These are phyloP conservation scores for Lycaena phlaeas DNA, from an alignment of 2,888 invertebrate genomes.

Conservation along the genomic window DNA sequence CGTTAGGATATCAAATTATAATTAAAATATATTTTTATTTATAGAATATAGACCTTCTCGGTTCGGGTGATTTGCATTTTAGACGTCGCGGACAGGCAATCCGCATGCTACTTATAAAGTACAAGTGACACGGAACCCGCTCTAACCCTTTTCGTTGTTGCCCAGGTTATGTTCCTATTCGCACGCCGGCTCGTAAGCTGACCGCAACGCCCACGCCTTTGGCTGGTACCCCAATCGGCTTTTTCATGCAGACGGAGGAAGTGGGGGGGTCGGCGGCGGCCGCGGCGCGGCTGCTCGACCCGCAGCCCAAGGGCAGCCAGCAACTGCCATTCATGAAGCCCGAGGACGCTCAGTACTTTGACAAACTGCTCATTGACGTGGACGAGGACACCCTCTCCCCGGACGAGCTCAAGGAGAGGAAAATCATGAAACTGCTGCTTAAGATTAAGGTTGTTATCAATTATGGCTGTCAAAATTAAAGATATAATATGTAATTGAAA, in stretches of 20 bases:
- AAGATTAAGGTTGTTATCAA: slow-evolving; percentile 98
- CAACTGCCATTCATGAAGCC: slow-evolving; percentile 99
- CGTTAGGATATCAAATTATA: too few relatives aligned
- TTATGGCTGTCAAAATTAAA: too few relatives aligned
- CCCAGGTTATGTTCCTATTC: slow-evolving; percentile 91
- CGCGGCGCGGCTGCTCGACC: slow-evolving; percentile 88
- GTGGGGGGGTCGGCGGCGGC: slow-evolving; percentile 85
- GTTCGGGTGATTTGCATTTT: too few relatives aligned
- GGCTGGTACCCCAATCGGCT: slow-evolving; percentile 91
- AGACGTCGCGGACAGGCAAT: background rate
- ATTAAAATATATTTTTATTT: too few relatives aligned
- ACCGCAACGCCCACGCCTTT: slow-evolving; percentile 99
- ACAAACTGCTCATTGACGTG: slow-evolving; percentile 97
- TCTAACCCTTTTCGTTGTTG: slow-evolving; percentile 39
- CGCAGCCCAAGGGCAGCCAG: slow-evolving; percentile 92
- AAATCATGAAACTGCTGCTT: slow-evolving; percentile 97
- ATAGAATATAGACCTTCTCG: too few relatives aligned
- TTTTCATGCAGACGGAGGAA: slow-evolving; percentile 95
- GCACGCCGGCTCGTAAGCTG: slow-evolving; percentile 97
- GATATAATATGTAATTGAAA: too few relatives aligned
- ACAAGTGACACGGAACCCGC: slow-evolving; percentile 13
- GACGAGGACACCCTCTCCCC: slow-evolving; percentile 96
- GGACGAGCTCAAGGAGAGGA: slow-evolving; percentile 98
- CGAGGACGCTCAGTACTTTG: slow-evolving; percentile 99
- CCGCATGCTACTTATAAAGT: slow-evolving; percentile 1